Base-by-base conservation (phyloP, 2,797 vertebrate genomes). In the Anabacerthia variegaticeps region DNA sequence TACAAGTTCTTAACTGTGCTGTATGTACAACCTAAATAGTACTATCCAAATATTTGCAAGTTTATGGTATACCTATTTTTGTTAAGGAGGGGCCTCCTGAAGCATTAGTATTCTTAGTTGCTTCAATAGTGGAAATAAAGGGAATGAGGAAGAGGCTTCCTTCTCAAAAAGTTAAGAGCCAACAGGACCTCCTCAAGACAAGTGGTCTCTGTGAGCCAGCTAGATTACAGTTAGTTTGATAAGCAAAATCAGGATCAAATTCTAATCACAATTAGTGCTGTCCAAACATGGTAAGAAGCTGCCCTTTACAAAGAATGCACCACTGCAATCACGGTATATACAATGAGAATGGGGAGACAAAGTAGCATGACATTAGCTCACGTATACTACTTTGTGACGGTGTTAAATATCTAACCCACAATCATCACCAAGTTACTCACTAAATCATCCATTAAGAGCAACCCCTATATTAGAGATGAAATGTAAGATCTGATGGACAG, bases 31-130 rank as follows among this genome's bases (percentile, higher is more conserved):
- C 18, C 26, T 61, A 37, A 81, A 78, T 27, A 77, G 67, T 15
- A 41, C 1, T 3, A 89, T 36, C 83, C 22, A 91, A 85, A 23
- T 49, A 46, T 81, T 80, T 71, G n/a, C 46, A 46, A 52, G 49
- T 43, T 61, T 86, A 9, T 26, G 28, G 54, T 52, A 85, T 19
- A n/a, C 23, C 24, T 61, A 69, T 34, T 51, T 85, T 41, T 77
- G 69, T 88, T 93, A 94, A 85, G 65, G 36, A 89, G 49, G 10
- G 71, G 14, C 68, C 75, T 91, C 72, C 62, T 93, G 87, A 93
- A 89, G 72, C 2, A 0, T 96, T 96, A 96, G 91, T 94, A 89
- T 75, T 77, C 94, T 94, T 95, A 93, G 92, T 92, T 89, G 91
- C 68, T 94, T 94, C 91, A 77, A 39, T 5, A 92, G 44, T 66